A percentile compares a stretch with the other conserved stretches of the same genome.
phyloP scores from a whole-genome alignment of 2,888 invertebrate species.

The Eupithecia pulchellata region DNA sequence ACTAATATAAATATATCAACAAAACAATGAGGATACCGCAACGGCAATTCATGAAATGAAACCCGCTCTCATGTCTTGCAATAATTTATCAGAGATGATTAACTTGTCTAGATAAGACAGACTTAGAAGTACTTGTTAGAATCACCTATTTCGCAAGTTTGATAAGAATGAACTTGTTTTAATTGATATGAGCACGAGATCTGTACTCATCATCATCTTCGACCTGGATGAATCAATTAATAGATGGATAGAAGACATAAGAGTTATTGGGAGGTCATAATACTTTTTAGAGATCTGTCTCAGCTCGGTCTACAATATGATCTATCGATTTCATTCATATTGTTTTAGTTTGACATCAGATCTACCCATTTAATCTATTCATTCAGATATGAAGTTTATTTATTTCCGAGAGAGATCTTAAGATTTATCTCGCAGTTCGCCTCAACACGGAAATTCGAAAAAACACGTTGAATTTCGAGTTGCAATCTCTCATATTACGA shows the following conservation, averaged over 20 bases:
- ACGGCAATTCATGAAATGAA: constrained; percentile 30
- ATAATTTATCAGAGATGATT: constrained; percentile 48
- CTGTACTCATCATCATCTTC: not conserved
- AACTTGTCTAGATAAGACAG: constrained; percentile 50
- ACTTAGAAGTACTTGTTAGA: constrained; percentile 40
- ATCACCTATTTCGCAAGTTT: constrained; percentile 38
- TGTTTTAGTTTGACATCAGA: too few species aligned
- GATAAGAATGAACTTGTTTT: constrained; percentile 34
- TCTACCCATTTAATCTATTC: too few species aligned
- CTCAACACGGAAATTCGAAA: too few species aligned
- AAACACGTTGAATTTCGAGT: too few species aligned
- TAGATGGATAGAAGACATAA: not conserved
- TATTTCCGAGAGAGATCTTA: too few species aligned
- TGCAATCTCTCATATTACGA: too few species aligned
- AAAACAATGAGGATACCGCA: constrained; percentile 23
- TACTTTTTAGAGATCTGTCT: too few species aligned
- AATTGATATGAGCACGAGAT: constrained; percentile 21
- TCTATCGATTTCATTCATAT: too few species aligned
- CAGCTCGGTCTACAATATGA: too few species aligned
- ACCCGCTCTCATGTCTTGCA: constrained; percentile 36
- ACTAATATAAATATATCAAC: constrained; percentile 21
- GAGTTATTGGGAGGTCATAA: too few species aligned
- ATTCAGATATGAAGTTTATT: too few species aligned
- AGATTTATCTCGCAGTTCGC: too few species aligned
- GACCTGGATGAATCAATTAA: not conserved